Base-by-base conservation (phyloP, 2,113 vertebrate species). In the Heloderma charlesbogerti region DNA sequence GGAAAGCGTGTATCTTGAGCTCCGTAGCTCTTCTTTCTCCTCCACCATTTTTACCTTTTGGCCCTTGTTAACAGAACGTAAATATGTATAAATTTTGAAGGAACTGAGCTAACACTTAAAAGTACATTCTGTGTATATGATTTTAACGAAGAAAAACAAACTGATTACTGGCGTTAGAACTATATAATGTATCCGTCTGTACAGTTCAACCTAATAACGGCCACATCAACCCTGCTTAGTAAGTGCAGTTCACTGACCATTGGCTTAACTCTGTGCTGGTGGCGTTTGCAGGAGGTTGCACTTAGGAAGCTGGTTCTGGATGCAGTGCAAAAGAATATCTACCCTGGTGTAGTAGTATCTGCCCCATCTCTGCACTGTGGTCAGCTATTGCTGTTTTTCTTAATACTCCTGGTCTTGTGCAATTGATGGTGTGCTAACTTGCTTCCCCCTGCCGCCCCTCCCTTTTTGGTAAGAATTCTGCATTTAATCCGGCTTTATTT, bases 41-140 rank as follows among this genome's bases (percentile, higher is more conserved):
- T 13, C n/a, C 43, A 18, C 22, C 94, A 94, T 94, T 94, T 97
- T 97, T 96, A 96, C 97, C 93, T 31, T 63, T 3, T 95, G 97
- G 94, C 96, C 93, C 97, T 95, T 95, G 96, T 97, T 97, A 97
- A 96, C 97, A 97, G 96, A 97, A 96, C 95, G 98, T 99, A 99
- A 98, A 99, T 99, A 98, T 99, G 98, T 99, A 99, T 98, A 98
- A 97, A 98, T 98, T 98, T 97, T 98, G 98, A 98, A 98, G 98
- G 97, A 98, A 98, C 98, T 92, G 98, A 98, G 98, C 98, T 98
- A 98, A 99, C 98, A 97, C 83, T 54, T 97, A 96, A 84, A 37
- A 96, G 97, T 98, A 98, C 98, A 95, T 98, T 97, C 96, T 98
- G 97, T 98, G 98, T 99, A 98, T 98, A 98, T 98, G 98, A 98